These are phyloP conservation scores for Zalophus californianus DNA, from an alignment of 2,797 vertebrate genomes.

Conservation along the genomic window DNA sequence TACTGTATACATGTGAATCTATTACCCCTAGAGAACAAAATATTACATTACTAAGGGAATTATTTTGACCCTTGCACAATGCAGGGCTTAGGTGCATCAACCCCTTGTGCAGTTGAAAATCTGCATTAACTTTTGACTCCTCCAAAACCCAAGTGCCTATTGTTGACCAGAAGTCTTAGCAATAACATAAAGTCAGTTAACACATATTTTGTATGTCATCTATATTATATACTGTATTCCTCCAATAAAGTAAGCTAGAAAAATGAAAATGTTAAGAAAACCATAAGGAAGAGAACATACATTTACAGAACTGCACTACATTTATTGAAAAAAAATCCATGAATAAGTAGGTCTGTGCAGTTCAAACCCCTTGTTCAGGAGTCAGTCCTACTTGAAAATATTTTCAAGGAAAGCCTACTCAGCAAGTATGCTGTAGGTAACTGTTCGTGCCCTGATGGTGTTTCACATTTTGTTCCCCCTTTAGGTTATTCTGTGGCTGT, in stretches of 20 bases:
- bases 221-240: not conserved
- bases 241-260: not conserved
- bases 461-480: slow-evolving; percentile 62
- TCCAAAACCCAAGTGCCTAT: not conserved
- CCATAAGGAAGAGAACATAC: not conserved
- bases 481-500: slow-evolving; percentile 97
- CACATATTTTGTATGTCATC: not conserved
- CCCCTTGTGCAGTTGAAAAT: not conserved
- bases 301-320: not conserved
- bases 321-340: not conserved
- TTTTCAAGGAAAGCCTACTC: not conserved
- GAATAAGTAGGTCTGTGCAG: not conserved
- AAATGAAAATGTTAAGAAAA: not conserved
- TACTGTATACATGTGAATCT: not conserved
- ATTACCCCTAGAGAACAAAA: not conserved
- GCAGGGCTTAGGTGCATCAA: not conserved
- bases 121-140: not conserved
- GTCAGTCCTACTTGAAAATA: not conserved
- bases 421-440: not conserved
- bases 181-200: not conserved
- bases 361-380: not conserved
- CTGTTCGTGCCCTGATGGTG: not conserved
- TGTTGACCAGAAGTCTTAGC: not conserved
- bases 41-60: not conserved
- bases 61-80: not conserved